These are phyloP conservation scores for Lottia scabra DNA, from an alignment of 2,888 invertebrate species.

Conservation along the genomic window DNA sequence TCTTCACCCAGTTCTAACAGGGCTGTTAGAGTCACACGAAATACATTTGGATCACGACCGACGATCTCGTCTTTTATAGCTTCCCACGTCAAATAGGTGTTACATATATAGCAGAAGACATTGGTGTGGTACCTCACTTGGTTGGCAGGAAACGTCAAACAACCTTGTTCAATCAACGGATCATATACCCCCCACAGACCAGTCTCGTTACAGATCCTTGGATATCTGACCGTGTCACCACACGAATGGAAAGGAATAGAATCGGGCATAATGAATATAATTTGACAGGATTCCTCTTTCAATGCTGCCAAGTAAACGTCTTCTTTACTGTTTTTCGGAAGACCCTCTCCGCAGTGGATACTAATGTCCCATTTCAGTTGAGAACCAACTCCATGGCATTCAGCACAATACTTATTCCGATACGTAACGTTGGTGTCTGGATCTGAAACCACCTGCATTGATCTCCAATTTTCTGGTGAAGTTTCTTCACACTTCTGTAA, in stretches of 20 bases:
- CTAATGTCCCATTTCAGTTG: not conserved
- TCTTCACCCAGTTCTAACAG: not conserved
- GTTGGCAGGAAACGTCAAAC: not conserved
- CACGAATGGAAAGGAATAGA: not conserved
- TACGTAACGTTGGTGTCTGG: slow-evolving; percentile 9
- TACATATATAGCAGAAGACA: not conserved
- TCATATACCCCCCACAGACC: not conserved
- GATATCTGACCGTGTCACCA: not conserved
- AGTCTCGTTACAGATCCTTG: not conserved
- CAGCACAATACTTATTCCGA: slow-evolving; percentile 21
- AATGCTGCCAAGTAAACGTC: not conserved
- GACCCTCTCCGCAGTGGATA: not conserved
- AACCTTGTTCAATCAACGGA: not conserved
- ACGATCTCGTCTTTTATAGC: not conserved
- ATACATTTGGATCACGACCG: not conserved
- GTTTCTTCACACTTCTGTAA: not conserved
- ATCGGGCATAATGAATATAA: not conserved
- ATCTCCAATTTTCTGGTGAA: slow-evolving; percentile 5
- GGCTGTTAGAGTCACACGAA: not conserved
- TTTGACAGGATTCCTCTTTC: not conserved
- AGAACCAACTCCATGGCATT: slow-evolving; percentile 12
- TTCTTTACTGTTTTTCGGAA: not conserved
- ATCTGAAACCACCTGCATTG: slow-evolving; percentile 16
- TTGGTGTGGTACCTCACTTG: not conserved
- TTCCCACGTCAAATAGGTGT: not conserved